Base-by-base conservation (phyloP, 2,888 invertebrate genomes). In the Caprella mutica region DNA sequence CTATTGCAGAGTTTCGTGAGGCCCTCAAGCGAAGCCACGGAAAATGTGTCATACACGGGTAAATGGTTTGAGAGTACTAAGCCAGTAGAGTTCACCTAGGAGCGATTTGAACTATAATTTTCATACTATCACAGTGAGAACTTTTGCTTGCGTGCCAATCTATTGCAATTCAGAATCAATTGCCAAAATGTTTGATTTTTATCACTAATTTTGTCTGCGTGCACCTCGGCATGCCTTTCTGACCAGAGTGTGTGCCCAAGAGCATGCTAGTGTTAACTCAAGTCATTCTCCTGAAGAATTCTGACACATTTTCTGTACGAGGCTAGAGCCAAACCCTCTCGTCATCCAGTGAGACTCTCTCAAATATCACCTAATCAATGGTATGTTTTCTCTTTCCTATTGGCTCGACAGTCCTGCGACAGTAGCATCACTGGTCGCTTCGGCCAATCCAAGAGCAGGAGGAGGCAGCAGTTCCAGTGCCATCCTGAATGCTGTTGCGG, bases 271-370 rank as follows among this genome's bases (percentile, higher is more conserved):
- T 51, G 48, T 27, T 19, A 17, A 48, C 30, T 21, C 19, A 24
- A 24, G 44, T 23, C n/a, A 8, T n/a, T 26, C 53, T 40, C 19
- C 24, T 24, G 23, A 17, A 21, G 55, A 38, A 57, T 27, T 57
- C 63, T 63, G 64, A 64, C 64, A 64, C 64, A 64, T 64, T 64
- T 64, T 64, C 64, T 64, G 64, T 56, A 59, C 46, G 55, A 42
- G 46, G 21, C 21, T 14, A 38, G n/a, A 19, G 17, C 24, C 21
- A 35, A 40, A 40, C 42, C 8, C 42, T 14, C 12, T 14, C 19
- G n/a, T 40, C 19, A 8, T 8, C 14, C 33, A 9, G 9, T 8
- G 8, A 14, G 33, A 14, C 33, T 33, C 33, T 8, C 33, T 9
- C 9, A 14, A 33, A 14, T 14, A 8, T 33, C 33, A 33, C 9